Evolutionary conservation across 2,797 vertebrate species (phyloP).

Genomic region (Anguilla marmorata): DNA sequence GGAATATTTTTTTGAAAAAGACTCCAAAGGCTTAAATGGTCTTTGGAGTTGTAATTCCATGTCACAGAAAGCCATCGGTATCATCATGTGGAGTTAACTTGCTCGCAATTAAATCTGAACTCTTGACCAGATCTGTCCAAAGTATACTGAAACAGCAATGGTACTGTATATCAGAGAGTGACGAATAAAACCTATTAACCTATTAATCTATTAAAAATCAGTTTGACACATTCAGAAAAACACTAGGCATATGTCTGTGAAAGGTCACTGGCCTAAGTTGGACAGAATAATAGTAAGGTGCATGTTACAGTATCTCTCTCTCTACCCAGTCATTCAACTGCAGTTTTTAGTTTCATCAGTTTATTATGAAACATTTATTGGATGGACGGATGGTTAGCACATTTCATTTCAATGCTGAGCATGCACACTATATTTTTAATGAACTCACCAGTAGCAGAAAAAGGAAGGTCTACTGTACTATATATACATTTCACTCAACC

Average conservation of each 20-base stretch:
- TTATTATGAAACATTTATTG: constrained; percentile 7
- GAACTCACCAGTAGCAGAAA: not conserved
- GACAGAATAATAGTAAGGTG: not conserved
- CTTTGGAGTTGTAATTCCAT: not conserved
- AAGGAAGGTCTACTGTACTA: not conserved
- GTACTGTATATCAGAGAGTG: not conserved
- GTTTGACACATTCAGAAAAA: not conserved
- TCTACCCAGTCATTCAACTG: not conserved
- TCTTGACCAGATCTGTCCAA: not conserved
- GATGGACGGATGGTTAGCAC: constrained; percentile 11
- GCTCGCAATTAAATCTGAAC: not conserved
- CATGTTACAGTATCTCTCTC: not conserved
- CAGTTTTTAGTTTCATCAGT: not conserved
- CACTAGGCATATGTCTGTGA: not conserved
- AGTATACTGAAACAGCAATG: not conserved
- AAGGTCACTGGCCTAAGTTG: not conserved
- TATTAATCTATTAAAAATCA: not conserved
- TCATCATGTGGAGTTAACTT: not conserved
- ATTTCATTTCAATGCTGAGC: constrained; percentile 21
- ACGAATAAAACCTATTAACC: not conserved
- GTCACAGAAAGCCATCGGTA: not conserved
- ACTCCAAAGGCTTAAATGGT: too few relatives aligned
- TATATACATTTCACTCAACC: not conserved
- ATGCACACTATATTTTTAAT: constrained; percentile 24
- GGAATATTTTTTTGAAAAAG: not conserved